Base-by-base conservation (phyloP, 1,140 invertebrate genomes). In the Leucophenga varia region DNA sequence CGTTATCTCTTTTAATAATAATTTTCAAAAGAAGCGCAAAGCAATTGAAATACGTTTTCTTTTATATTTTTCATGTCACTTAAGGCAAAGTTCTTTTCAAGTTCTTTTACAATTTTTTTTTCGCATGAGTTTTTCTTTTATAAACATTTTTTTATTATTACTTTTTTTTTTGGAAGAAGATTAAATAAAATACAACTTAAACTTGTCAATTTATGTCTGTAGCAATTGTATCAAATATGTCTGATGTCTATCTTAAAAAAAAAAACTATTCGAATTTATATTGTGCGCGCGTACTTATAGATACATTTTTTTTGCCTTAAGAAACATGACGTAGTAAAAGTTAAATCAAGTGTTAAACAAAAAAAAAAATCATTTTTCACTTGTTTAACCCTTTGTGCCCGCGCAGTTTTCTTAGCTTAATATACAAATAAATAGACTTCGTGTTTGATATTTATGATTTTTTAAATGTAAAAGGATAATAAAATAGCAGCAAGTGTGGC, bases 401-500 rank as follows among this genome's bases (percentile, higher is more conserved):
- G 47, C 32, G 14, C 35, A 41, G 35, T 25, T 47, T 63, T 59
- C 63, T 67, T 67, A 59, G 63, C 63, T 49, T 67, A 68, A 67
- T 67, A 67, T 67, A 53, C 54, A 57, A 68, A 63, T 67, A 67
- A 67, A 67, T 64, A 67, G 68, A 67, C 63, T 68, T 67, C 63
- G 63, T 68, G 68, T 57, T 59, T 68, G 59, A 47, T 68, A 67
- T 67, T 67, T 67, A 67, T 67, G 63, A 59, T 68, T 67, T 63
- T 56, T 59, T 67, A 68, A 68, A 63, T 55, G 64, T 43, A 49
- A 49, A 18, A 36, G 49, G 6, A 21, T 19, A 3, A 14, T 40
- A 13, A 12, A 17, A 3, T 16, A 19, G 28, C 20, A n/a, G n/a
- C n/a, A n/a, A n/a, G n/a, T n/a, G n/a, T n/a, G n/a, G n/a, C n/a